Percentiles rank a stretch among this genome's conserved stretches.
phyloP scores from a whole-genome alignment of 2,113 vertebrate genomes.

The Hippolais icterina region DNA sequence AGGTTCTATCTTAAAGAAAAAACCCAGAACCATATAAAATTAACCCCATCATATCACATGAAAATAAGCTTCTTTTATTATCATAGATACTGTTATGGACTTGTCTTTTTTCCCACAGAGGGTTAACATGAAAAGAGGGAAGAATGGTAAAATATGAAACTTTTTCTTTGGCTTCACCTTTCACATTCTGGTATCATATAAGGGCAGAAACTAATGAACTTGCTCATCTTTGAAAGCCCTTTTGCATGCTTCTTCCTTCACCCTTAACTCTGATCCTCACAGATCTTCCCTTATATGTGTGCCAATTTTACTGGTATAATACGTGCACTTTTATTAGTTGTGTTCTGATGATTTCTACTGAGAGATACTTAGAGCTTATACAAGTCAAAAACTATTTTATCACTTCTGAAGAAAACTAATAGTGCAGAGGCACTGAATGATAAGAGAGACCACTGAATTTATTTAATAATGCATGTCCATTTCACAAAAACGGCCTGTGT shows the following conservation, averaged over 20 bases:
- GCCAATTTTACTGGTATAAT: constrained; percentile 18
- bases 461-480: constrained; percentile 68
- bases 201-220: constrained; percentile 1
- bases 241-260: constrained; percentile 14
- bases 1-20: not conserved
- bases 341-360: constrained; percentile 46
- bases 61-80: not conserved
- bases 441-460: constrained; percentile 56
- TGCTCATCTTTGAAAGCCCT: not conserved
- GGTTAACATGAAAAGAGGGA: not conserved
- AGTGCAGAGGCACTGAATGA: constrained; percentile 49
- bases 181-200: not conserved
- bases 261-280: constrained; percentile 2
- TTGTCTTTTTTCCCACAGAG: not conserved
- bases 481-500: constrained; percentile 67
- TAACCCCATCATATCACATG: not conserved
- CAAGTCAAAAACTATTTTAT: constrained; percentile 59
- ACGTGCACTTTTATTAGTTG: constrained; percentile 36
- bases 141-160: constrained; percentile 2
- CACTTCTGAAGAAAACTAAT: constrained; percentile 62
- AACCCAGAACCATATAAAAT: not conserved
- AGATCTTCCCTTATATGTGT: not conserved
- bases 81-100: not conserved
- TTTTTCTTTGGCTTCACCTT: constrained; percentile 15
- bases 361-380: constrained; percentile 40